A percentile compares a stretch with the other conserved stretches of the same genome.
These are phyloP conservation scores for Diadegma fenestrale DNA, from an alignment of 2,888 invertebrate genomes.

Conservation along the genomic window DNA sequence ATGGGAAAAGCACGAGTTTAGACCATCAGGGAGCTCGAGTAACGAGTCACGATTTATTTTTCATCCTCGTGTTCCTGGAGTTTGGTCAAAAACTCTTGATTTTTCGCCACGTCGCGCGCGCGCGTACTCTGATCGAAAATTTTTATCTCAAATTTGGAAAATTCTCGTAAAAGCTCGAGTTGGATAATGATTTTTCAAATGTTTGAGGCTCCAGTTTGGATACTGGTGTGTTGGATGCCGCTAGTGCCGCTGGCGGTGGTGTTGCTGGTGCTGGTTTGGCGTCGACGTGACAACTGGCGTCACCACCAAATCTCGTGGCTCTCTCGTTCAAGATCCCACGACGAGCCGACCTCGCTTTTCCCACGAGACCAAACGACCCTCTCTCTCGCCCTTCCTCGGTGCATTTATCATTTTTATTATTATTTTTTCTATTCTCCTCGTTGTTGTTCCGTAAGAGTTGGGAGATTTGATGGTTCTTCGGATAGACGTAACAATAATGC, in stretches of 20 bases:
- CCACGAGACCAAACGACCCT: conserved; percentile 53
- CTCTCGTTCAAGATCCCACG: conserved; percentile 45
- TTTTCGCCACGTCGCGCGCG: neutral
- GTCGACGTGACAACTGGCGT: conserved; percentile 55
- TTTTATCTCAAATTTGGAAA: conserved; percentile 17
- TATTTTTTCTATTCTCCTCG: neutral
- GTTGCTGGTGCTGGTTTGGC: conserved; percentile 16
- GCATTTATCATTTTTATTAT: conserved; percentile 4
- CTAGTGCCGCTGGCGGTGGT: neutral
- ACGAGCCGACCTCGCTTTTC: conserved; percentile 57
- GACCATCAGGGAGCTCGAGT: neutral
- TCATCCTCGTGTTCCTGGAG: neutral
- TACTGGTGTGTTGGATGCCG: neutral
- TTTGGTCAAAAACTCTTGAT: neutral
- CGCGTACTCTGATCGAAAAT: neutral
- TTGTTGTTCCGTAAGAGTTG: neutral
- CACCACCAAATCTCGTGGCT: conserved; percentile 45
- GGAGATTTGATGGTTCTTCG: conserved; percentile 32
- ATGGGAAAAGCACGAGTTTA: neutral
- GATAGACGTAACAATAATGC: conserved; percentile 63
- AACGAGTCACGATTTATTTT: neutral
- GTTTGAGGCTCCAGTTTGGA: conserved; percentile 14
- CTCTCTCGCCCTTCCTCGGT: conserved; percentile 27
- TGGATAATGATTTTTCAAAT: neutral
- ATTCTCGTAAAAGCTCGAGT: neutral